Base-by-base conservation (phyloP, 2,888 invertebrate genomes). In the Crioceris asparagi region DNA sequence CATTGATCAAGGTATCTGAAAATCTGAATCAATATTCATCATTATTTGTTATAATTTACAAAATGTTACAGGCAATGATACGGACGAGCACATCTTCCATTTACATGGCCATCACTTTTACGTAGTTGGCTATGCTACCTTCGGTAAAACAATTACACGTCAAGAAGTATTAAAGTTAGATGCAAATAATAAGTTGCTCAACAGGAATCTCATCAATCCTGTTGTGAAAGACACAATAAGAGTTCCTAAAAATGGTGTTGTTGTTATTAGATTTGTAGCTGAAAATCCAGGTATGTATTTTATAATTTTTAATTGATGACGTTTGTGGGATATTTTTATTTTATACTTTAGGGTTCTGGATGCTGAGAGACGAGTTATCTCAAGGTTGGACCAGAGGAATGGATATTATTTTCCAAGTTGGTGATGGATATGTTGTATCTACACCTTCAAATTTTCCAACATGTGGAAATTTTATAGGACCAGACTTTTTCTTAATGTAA, bases 381-480 rank as follows among this genome's bases (percentile, higher is more conserved):
- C 70, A 73, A 14, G 78, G 81, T 47, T 80, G 83, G 75, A 79
- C 82, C 0, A 71, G 80, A 45, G 86, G 85, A 1, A 65, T 85
- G 57, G 82, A 82, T 44, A 70, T 84, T 38, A 70, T 85, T 17
- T 59, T 86, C 11, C 78, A 83, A 62, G 81, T 85, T 3, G 84
- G 87, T 0, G 70, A 75, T 31, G 59, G 65, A 15, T 75, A 86
- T 52, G 75, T 84, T 60, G 73, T 77, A 1, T 60, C 71, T 32
- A 69, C 76, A 0, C 86, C 87, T 0, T 59, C 71, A 14, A 75
- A 79, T 55, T 86, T 87, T 56, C 86, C 86, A 0, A 76, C 74
- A 48, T 86, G 87, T 56, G 82, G 83, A 8, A 80, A 79, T 39
- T 87, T 76, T 60, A 67, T 79, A 23, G 78, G 84, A 29, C 83